A percentile compares a stretch with the other conserved stretches of the same genome.
phyloP scores from a whole-genome alignment of 2,113 vertebrate species.

The Solea solea region DNA sequence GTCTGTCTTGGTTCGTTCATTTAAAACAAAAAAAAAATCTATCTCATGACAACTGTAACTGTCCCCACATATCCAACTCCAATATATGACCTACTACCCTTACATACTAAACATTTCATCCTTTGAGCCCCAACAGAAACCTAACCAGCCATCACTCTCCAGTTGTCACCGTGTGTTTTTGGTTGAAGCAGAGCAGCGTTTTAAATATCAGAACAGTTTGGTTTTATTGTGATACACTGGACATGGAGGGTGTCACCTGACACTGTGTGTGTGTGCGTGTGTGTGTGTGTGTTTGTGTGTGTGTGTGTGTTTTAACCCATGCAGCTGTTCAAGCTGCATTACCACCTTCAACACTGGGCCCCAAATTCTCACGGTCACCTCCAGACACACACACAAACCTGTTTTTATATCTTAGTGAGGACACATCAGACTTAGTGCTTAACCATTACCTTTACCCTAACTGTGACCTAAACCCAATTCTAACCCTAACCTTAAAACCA shows the following conservation, averaged over 20 bases:
- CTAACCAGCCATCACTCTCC: conserved; percentile 1
- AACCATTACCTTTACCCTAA: too few species aligned
- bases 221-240: conserved; percentile 51
- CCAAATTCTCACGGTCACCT: conserved; percentile 62
- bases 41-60: not conserved
- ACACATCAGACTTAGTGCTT: too few species aligned
- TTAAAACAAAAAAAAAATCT: not conserved
- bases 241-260: conserved; percentile 43
- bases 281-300: not conserved
- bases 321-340: conserved; percentile 69
- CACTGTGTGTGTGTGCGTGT: conserved; percentile 38
- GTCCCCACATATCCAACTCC: not conserved
- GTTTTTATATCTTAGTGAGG: too few species aligned
- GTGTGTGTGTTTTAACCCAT: conserved; percentile 27
- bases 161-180: not conserved
- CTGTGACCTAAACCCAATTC: too few species aligned
- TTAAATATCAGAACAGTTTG: conserved; percentile 45
- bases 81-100: not conserved
- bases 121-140: not conserved
- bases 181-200: conserved; percentile 27
- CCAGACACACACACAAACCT: conserved; percentile 8
- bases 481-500: too few species aligned
- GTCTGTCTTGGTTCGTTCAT: not conserved
- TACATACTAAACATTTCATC: conserved; percentile 15
- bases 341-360: conserved; percentile 55